These are phyloP conservation scores for Lichenostomus cassidix DNA, from an alignment of 2,113 vertebrate species.

Conservation along the genomic window DNA sequence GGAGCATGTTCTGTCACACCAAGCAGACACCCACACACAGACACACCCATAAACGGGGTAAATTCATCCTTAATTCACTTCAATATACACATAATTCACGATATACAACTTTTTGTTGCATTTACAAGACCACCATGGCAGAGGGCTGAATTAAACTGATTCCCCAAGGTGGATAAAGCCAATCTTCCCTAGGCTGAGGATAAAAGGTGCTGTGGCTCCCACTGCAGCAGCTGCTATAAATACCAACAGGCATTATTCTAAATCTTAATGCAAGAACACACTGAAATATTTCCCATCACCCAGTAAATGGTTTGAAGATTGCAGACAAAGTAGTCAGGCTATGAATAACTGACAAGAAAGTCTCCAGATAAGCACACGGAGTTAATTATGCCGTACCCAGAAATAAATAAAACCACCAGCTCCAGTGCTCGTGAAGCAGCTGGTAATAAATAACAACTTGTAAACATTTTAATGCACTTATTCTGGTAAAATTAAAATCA, in stretches of 20 bases:
- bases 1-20: background rate
- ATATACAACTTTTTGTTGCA: background rate
- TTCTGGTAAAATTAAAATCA: slow-evolving; percentile 60
- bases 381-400: slow-evolving; percentile 33
- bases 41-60: too few relatives aligned
- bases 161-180: background rate
- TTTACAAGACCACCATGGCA: background rate
- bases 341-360: slow-evolving; percentile 55
- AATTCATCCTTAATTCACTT: background rate
- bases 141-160: background rate
- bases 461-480: slow-evolving; percentile 49
- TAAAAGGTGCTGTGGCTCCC: background rate
- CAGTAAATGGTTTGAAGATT: slow-evolving; percentile 41
- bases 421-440: background rate
- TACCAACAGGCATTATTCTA: slow-evolving; percentile 13
- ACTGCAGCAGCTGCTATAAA: background rate
- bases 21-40: background rate
- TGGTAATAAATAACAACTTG: slow-evolving; percentile 51
- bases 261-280: slow-evolving; percentile 5
- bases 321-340: slow-evolving; percentile 32
- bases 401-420: slow-evolving; percentile 44
- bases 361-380: slow-evolving; percentile 28
- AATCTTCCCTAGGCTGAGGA: background rate
- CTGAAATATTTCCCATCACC: slow-evolving; percentile 31
- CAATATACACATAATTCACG: background rate